phyloP scores from a whole-genome alignment of 2,113 vertebrate species.

The Pseudorectes ferrugineus region DNA sequence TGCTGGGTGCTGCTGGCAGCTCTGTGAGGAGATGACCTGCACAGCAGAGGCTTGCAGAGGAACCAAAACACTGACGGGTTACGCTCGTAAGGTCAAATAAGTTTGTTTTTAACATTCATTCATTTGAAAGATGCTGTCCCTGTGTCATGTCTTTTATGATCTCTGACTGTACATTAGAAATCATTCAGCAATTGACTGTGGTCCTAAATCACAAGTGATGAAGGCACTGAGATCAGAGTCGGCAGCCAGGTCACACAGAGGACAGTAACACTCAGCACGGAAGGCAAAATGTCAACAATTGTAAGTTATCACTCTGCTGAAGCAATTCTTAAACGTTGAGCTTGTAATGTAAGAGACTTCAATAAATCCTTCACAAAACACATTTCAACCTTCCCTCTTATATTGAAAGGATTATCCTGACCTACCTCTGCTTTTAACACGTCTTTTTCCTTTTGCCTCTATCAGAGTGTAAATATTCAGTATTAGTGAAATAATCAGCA shows the following conservation, averaged over 20 bases:
- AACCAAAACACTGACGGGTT: fast-evolving
- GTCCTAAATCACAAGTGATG: background rate
- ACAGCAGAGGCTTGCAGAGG: background rate
- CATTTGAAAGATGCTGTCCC: background rate
- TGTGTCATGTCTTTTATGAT: background rate
- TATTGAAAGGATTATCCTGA: background rate
- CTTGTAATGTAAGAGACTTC: background rate
- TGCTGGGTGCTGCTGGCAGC: background rate
- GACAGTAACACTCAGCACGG: fast-evolving
- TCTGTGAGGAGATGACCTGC: background rate
- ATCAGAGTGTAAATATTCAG: background rate
- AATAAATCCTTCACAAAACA: background rate
- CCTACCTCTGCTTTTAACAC: background rate
- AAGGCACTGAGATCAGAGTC: background rate
- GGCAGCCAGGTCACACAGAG: background rate
- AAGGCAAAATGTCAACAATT: background rate
- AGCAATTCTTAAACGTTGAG: background rate
- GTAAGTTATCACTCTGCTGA: background rate
- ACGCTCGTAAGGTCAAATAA: fast-evolving
- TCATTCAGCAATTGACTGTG: background rate
- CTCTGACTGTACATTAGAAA: background rate
- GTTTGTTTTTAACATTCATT: fast-evolving
- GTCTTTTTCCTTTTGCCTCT: background rate
- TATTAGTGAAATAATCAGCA: background rate
- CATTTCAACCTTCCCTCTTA: background rate